phyloP scores from a whole-genome alignment of 2,888 invertebrate species.

The Cataglyphis rosenhaueri region DNA sequence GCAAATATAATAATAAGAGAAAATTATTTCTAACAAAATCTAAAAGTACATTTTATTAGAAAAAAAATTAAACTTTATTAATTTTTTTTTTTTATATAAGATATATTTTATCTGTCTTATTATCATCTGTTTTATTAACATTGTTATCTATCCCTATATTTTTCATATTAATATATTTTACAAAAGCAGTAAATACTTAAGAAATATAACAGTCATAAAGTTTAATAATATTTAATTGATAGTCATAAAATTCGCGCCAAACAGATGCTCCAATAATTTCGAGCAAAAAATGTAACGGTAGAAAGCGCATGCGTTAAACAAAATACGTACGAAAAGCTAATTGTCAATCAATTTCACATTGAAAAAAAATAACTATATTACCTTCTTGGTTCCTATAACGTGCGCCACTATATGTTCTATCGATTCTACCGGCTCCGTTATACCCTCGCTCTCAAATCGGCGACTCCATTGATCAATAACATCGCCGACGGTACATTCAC shows the following conservation, averaged over 20 bases:
- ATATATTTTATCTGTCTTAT: not conserved
- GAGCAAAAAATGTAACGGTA: not conserved
- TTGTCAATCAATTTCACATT: not conserved
- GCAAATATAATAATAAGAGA: constrained; percentile 53
- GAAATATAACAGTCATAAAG: not conserved
- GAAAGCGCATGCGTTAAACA: not conserved
- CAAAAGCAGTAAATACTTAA: not conserved
- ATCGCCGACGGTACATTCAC: constrained; percentile 72
- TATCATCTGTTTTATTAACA: no score
- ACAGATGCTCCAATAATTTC: not conserved
- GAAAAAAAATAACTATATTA: constrained; percentile 72
- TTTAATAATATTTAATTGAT: no score
- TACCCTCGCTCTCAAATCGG: constrained; percentile 85
- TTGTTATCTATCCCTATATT: no score
- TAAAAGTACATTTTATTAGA: not conserved
- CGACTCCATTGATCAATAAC: constrained; percentile 85
- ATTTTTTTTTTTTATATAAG: not conserved
- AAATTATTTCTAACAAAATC: not conserved
- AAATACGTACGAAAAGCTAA: not conserved
- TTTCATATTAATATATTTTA: not conserved
- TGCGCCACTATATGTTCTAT: constrained; percentile 88
- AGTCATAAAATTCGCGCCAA: not conserved
- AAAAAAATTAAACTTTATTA: not conserved
- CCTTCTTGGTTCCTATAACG: constrained; percentile 86
- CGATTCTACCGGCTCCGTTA: constrained; percentile 87